A percentile compares a stretch with the other conserved stretches of the same genome.
Evolutionary conservation across 1,140 invertebrate species (phyloP).

Genomic region (Diorhabda elongata): DNA sequence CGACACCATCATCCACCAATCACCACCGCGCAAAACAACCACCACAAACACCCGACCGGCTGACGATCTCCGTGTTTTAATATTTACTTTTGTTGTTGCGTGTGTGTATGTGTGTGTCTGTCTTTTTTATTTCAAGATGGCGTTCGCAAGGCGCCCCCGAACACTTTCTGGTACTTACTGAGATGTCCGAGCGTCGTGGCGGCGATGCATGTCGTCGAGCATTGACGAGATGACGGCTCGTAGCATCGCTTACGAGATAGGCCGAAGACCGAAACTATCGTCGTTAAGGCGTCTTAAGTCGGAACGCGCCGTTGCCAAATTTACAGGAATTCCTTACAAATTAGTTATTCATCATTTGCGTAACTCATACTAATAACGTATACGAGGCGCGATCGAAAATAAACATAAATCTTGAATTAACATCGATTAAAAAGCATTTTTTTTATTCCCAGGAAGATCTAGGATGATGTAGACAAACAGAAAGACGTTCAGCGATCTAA

Average conservation of each 20-base stretch:
- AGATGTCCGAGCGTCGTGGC: constrained; percentile 20
- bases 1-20: neutral
- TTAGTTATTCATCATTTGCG: too few species aligned
- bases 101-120: neutral
- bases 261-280: constrained; percentile 20
- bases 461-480: too few species aligned
- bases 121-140: neutral
- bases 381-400: too few species aligned
- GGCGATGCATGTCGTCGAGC: constrained; percentile 8
- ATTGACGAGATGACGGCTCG: constrained; percentile 20
- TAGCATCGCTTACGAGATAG: constrained; percentile 19
- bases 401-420: too few species aligned
- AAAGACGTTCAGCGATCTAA: too few species aligned
- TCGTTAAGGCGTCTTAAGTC: constrained; percentile 14
- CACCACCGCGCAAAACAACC: constrained; percentile 8
- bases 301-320: too few species aligned
- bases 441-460: too few species aligned
- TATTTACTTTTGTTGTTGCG: neutral
- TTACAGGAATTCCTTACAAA: too few species aligned
- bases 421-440: too few species aligned
- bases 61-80: neutral
- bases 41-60: neutral
- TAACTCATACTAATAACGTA: too few species aligned
- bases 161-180: constrained; percentile 26
- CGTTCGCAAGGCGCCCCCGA: constrained; percentile 14